Evolutionary conservation across 2,113 vertebrate species (phyloP), one percentile per base, ranked within the genome.

Genomic region (Diadophis punctatus): DNA sequence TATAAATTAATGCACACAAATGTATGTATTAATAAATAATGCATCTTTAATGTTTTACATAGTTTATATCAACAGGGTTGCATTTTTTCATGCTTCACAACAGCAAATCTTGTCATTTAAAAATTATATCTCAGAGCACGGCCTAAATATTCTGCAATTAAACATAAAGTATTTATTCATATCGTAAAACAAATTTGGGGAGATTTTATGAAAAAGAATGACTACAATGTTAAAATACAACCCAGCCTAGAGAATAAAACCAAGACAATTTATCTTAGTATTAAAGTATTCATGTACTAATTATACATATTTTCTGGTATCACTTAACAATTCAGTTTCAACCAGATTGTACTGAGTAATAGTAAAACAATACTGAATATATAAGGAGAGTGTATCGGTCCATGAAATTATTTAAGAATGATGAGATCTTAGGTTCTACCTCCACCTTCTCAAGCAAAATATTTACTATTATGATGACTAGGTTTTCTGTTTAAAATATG

Each of bases 1-100:
- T 89, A 92, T 58, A 85, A 51, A 92, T 92, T 92, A 60, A 85
- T 92, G 87, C 56, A 14, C 49, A 85, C 88, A 92, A 90, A 92
- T 92, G 11, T 56, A n/a, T 80, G 11, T 86, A 49, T 92, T 92
- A 89, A 90, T 89, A 89, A 89, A 92, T 88, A 55, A 90, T 85
- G 68, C 53, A 34, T 89, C 10, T 92, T 92, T 88, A 88, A 92
- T 88, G 87, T 80, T 92, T 60, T 92, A 90, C 87, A 58, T 74
- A 86, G 48, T 85, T 34, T 86, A 84, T 89, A n/a, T 58, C 53
- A 89, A 85, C 27, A 85, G 91, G 49, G 20, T 22, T 49, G 22
- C 20, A 53, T 51, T 48, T 87, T 51, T 91, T 91, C 51, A 55
- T 74, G 34, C 60, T 48, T 63, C 88, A 84, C 86, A 92, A 89